A percentile compares a stretch with the other conserved stretches of the same genome.
These are phyloP conservation scores for Drosophila ezoana DNA, from an alignment of 2,888 invertebrate genomes.

Conservation along the genomic window DNA sequence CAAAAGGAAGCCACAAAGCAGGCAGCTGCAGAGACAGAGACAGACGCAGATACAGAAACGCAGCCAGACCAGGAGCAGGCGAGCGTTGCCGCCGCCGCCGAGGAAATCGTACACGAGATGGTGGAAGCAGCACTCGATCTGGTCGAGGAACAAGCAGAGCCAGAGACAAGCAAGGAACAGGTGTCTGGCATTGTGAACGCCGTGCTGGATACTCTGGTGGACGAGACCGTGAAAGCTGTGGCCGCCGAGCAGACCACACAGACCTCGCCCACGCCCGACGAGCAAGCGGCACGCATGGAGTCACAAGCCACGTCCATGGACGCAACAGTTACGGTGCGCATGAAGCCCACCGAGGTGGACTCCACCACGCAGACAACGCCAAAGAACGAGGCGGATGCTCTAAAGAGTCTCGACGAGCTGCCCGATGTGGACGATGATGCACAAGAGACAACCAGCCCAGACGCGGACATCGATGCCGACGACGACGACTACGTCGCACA, in stretches of 20 bases:
- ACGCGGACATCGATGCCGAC: conserved; percentile 34
- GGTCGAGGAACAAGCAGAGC: conserved; percentile 29
- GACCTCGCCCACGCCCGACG: conserved; percentile 43
- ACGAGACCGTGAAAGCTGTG: conserved; percentile 65
- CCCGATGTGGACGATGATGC: conserved; percentile 48
- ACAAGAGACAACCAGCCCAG: conserved; percentile 35
- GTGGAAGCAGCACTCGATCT: conserved; percentile 71
- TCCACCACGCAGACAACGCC: conserved; percentile 82
- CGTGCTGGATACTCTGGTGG: conserved; percentile 74
- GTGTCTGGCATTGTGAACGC: conserved; percentile 70
- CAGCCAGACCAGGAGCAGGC: conserved; percentile 29
- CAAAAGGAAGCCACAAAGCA: conserved; percentile 21
- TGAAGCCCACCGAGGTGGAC: conserved; percentile 75
- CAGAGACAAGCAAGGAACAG: conserved; percentile 50
- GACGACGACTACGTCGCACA: conserved; percentile 84
- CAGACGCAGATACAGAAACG: neutral
- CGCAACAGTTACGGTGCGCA: conserved; percentile 27
- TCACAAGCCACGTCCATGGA: conserved; percentile 1
- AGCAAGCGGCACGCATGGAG: conserved; percentile 3
- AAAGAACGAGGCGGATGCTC: conserved; percentile 66
- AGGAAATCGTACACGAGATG: conserved; percentile 78
- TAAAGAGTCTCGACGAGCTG: conserved; percentile 40
- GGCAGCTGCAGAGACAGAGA: neutral
- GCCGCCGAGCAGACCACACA: conserved; percentile 56
- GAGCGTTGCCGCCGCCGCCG: conserved; percentile 60